Percentiles rank a stretch among this genome's conserved stretches.
Evolutionary conservation across 2,797 vertebrate genomes (phyloP).

Genomic region (Apodemus agrarius): DNA sequence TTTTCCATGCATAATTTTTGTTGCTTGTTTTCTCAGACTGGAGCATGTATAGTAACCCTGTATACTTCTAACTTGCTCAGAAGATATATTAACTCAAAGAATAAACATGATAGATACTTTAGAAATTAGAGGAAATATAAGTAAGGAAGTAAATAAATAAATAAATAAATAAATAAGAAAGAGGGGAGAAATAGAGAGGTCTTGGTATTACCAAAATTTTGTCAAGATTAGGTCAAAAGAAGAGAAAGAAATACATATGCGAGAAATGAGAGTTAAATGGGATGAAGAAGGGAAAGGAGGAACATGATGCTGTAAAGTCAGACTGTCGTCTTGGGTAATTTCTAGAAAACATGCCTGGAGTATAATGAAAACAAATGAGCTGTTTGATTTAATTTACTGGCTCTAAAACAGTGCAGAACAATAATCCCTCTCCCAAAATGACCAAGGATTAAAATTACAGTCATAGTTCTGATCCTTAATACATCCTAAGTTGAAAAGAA

Average conservation of each 20-base stretch:
- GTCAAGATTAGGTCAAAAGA: not conserved
- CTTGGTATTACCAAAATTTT: not conserved
- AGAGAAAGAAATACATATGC: conserved; percentile 4
- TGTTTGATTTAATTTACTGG: conserved; percentile 6
- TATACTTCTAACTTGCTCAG: not conserved
- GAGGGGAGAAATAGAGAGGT: not conserved
- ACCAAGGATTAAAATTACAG: not conserved
- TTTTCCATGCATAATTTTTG: not conserved
- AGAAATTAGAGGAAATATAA: not conserved
- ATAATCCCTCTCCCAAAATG: not conserved
- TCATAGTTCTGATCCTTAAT: not conserved
- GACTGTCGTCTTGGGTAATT: not conserved
- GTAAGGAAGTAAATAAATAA: not conserved
- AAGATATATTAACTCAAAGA: not conserved
- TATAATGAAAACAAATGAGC: not conserved
- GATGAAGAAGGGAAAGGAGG: conserved; percentile 18
- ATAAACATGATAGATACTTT: not conserved
- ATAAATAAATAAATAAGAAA: not conserved
- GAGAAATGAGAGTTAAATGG: not conserved
- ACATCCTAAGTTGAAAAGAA: not conserved
- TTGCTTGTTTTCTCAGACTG: not conserved
- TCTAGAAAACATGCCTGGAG: not conserved
- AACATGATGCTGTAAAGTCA: not conserved
- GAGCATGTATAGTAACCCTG: not conserved
- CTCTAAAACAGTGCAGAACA: not conserved